A percentile compares a stretch with the other conserved stretches of the same genome.
These are phyloP conservation scores for Protobothrops flavoviridis DNA, from an alignment of 2,113 vertebrate species.

Conservation along the genomic window DNA sequence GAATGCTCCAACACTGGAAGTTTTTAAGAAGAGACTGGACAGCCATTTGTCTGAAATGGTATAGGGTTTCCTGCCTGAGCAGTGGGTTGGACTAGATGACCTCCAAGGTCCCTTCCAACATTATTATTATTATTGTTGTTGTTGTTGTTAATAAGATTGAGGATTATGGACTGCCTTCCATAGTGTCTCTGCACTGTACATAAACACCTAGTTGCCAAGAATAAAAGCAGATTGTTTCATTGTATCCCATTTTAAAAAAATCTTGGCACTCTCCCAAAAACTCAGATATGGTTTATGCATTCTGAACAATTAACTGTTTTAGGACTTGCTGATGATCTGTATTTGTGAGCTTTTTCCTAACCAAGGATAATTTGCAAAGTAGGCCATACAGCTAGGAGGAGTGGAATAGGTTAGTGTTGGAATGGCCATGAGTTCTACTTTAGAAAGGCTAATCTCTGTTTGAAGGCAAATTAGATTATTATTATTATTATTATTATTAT, in stretches of 20 bases:
- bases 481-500: too few species aligned
- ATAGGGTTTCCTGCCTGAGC: too few species aligned
- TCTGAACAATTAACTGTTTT: not conserved
- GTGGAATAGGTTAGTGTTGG: too few species aligned
- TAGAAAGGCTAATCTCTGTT: not conserved
- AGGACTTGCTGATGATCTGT: not conserved
- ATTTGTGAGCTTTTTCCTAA: not conserved
- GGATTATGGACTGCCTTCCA: conserved; percentile 3
- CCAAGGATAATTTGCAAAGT: not conserved
- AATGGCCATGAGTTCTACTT: not conserved
- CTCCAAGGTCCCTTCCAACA: too few species aligned
- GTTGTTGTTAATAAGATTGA: conserved; percentile 20
- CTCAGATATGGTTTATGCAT: not conserved
- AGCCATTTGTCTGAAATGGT: too few species aligned
- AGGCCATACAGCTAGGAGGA: not conserved
- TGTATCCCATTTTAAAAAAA: not conserved
- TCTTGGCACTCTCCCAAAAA: rapidly evolving
- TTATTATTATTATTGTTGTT: too few species aligned
- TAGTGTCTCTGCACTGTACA: conserved; percentile 16
- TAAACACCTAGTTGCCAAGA: not conserved
- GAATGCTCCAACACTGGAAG: too few species aligned
- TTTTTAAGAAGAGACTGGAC: too few species aligned
- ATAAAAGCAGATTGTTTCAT: not conserved
- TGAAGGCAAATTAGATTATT: not conserved
- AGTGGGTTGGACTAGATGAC: too few species aligned